Evolutionary conservation across 1,140 invertebrate genomes (phyloP).

Genomic region (Thalassaphorura encarpata): DNA sequence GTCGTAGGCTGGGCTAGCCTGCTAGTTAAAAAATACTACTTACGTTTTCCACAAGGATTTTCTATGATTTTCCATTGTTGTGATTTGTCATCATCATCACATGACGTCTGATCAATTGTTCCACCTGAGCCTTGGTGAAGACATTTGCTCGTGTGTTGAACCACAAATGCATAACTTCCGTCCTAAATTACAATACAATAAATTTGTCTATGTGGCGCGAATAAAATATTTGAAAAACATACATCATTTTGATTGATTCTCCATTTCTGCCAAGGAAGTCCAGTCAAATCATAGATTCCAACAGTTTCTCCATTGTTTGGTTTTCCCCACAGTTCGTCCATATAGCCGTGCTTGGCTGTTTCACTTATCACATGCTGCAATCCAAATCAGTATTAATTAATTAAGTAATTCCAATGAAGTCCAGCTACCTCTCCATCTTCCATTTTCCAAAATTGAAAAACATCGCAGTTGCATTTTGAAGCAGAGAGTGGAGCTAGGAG

Average conservation of each 20-base stretch:
- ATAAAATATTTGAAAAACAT: neutral
- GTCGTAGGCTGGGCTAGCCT: too few relatives aligned
- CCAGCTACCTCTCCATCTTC: conserved; percentile 2
- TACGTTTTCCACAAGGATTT: conserved; percentile 8
- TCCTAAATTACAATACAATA: neutral
- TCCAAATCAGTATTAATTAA: neutral
- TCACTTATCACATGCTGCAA: conserved; percentile 7
- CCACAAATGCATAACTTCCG: neutral
- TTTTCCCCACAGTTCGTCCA: conserved; percentile 5
- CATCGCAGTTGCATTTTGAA: neutral
- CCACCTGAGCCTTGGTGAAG: conserved; percentile 6
- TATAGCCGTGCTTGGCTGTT: neutral
- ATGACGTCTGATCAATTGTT: neutral
- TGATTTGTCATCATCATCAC: conserved; percentile 1
- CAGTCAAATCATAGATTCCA: conserved; percentile 3
- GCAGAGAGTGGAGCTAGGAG: neutral
- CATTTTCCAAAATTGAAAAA: conserved; percentile 6
- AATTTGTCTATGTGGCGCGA: neutral
- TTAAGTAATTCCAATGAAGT: neutral
- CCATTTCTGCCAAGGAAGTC: conserved; percentile 1
- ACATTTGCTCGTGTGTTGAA: conserved; percentile 6
- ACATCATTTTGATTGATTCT: neutral
- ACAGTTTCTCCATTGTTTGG: neutral
- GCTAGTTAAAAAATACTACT: too few relatives aligned
- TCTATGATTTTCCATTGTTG: conserved; percentile 4